These are phyloP conservation scores for Elegia similella DNA, from an alignment of 2,888 invertebrate genomes.

Conservation along the genomic window DNA sequence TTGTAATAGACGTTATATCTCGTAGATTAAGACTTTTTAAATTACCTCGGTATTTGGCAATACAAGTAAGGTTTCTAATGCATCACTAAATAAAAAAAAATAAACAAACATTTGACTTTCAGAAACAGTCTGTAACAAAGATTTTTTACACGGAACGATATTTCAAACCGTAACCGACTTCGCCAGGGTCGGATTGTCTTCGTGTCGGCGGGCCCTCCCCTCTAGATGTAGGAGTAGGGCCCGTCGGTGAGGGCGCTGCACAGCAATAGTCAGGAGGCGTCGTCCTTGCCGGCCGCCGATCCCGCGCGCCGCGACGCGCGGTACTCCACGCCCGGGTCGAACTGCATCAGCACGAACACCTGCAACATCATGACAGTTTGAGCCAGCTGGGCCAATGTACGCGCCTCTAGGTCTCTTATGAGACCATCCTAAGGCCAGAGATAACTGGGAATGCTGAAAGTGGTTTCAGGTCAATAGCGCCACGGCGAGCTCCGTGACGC, in stretches of 20 bases:
- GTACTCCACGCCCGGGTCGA: slow-evolving; percentile 98
- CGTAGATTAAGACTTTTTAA: no score
- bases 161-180: background rate
- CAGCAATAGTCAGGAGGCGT: slow-evolving; percentile 99
- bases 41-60: background rate
- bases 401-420: no score
- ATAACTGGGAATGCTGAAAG: no score
- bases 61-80: no score
- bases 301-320: slow-evolving; percentile 88
- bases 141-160: background rate
- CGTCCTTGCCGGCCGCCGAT: slow-evolving; percentile 86
- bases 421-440: no score
- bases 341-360: slow-evolving; percentile 99
- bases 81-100: no score
- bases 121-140: background rate
- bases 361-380: slow-evolving; percentile 50
- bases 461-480: no score
- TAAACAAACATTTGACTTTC: background rate
- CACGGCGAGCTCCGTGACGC: no score
- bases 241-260: slow-evolving; percentile 99
- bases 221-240: slow-evolving; percentile 95
- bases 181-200: slow-evolving; percentile 45
- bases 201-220: slow-evolving; percentile 46
- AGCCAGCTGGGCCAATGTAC: background rate
- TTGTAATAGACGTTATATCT: no score